Percentiles rank a stretch among this genome's conserved stretches.
These are phyloP conservation scores for Ridgeia piscesae DNA, from an alignment of 1,140 invertebrate genomes.

Conservation along the genomic window DNA sequence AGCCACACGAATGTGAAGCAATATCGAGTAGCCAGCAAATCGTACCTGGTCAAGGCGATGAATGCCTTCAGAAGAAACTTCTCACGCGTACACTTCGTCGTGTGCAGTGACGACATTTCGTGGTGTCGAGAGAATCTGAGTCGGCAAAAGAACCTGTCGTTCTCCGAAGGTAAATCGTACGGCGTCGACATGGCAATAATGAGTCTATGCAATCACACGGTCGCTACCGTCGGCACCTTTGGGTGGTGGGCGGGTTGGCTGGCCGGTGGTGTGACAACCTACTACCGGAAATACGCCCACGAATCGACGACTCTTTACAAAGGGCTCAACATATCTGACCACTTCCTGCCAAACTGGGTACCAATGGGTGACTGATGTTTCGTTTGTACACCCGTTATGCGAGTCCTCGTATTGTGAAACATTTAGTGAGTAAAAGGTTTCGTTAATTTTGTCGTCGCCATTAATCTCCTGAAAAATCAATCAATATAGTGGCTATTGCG, in stretches of 20 bases:
- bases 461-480: too few relatives aligned
- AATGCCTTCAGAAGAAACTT: background rate
- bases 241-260: slow-evolving; percentile 11
- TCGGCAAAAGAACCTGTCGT: background rate
- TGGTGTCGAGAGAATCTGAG: slow-evolving; percentile 2
- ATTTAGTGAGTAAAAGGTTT: too few relatives aligned
- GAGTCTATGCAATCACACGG: slow-evolving; percentile 7
- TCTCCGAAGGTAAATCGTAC: background rate
- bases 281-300: background rate
- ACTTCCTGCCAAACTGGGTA: too few relatives aligned
- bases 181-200: background rate
- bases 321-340: too few relatives aligned
- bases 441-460: too few relatives aligned
- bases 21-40: background rate
- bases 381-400: too few relatives aligned
- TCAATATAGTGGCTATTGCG: too few relatives aligned
- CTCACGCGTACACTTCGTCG: slow-evolving; percentile 8
- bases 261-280: background rate
- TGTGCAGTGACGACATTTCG: slow-evolving; percentile 19
- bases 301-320: too few relatives aligned
- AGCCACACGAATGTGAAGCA: background rate
- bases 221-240: background rate
- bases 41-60: background rate
- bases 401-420: too few relatives aligned
- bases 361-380: too few relatives aligned